A percentile compares a stretch with the other conserved stretches of the same genome.
These are phyloP conservation scores for Macropodus opercularis DNA, from an alignment of 2,797 vertebrate species.

Conservation along the genomic window DNA sequence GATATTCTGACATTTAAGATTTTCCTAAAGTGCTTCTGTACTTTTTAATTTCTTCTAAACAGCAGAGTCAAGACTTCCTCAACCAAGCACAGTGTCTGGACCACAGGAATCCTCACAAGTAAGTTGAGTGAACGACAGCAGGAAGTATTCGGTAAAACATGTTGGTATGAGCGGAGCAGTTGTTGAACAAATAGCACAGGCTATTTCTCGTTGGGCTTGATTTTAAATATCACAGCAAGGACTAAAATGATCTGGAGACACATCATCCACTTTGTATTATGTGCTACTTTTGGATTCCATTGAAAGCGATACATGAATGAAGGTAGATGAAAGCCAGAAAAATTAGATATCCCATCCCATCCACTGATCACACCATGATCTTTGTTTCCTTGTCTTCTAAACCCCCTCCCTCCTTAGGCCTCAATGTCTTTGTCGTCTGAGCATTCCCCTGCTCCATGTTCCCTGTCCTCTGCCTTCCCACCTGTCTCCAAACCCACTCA, in stretches of 20 bases:
- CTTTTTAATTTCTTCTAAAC: constrained; percentile 44
- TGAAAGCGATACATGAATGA: not conserved
- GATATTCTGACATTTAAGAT: not conserved
- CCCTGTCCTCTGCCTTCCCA: constrained; percentile 94
- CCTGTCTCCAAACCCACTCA: constrained; percentile 94
- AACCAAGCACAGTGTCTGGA: constrained; percentile 86
- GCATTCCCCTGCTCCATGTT: constrained; percentile 87
- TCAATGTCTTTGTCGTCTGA: constrained; percentile 91
- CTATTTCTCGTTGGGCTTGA: not conserved
- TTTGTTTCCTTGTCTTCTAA: constrained; percentile 48
- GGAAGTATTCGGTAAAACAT: not conserved
- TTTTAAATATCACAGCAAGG: not conserved
- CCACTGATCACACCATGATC: constrained; percentile 27
- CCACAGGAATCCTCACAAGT: constrained; percentile 92
- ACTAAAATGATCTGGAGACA: constrained; percentile 8
- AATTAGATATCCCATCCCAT: constrained; percentile 15
- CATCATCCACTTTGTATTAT: not conserved
- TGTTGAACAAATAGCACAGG: not conserved
- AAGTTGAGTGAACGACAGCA: constrained; percentile 50
- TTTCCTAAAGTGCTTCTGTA: not conserved
- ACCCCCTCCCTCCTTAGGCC: constrained; percentile 78
- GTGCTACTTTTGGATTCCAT: not conserved
- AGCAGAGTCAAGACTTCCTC: constrained; percentile 92
- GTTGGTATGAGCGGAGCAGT: not conserved
- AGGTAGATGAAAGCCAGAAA: constrained; percentile 8